These are phyloP conservation scores for Trachythela sp. DNA, from an alignment of 64 coral and sea anemone species.

Conservation along the genomic window DNA sequence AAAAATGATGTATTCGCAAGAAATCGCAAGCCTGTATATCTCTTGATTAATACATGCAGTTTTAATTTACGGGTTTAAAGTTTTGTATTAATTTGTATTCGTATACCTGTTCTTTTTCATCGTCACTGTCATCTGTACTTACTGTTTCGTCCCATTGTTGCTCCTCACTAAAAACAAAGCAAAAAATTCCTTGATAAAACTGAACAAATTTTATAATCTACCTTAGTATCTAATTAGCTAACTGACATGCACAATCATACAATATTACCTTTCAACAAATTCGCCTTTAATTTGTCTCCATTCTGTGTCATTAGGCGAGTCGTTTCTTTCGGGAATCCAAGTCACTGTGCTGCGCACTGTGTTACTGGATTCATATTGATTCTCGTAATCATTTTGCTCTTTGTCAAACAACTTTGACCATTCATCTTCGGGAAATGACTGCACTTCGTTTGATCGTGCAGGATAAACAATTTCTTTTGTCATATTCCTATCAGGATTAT, in stretches of 20 bases:
- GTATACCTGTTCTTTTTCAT: background rate
- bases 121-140: background rate
- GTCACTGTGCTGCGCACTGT: background rate
- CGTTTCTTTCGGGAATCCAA: background rate
- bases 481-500: background rate
- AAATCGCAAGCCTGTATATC: background rate
- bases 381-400: background rate
- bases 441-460: background rate
- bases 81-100: background rate
- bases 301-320: background rate
- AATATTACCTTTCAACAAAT: background rate
- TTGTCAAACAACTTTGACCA: background rate
- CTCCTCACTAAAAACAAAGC: background rate
- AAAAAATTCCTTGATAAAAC: background rate
- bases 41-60: too few relatives aligned
- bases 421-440: background rate
- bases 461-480: background rate
- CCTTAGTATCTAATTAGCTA: background rate
- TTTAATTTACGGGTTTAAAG: background rate
- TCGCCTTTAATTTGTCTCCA: background rate
- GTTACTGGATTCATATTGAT: background rate
- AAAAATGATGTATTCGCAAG: background rate
- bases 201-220: background rate
- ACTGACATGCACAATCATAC: background rate
- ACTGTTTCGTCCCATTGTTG: background rate